Conservation (phyloP, 2,113 vertebrate genomes). For the Leptobrachium leishanense region DNA sequence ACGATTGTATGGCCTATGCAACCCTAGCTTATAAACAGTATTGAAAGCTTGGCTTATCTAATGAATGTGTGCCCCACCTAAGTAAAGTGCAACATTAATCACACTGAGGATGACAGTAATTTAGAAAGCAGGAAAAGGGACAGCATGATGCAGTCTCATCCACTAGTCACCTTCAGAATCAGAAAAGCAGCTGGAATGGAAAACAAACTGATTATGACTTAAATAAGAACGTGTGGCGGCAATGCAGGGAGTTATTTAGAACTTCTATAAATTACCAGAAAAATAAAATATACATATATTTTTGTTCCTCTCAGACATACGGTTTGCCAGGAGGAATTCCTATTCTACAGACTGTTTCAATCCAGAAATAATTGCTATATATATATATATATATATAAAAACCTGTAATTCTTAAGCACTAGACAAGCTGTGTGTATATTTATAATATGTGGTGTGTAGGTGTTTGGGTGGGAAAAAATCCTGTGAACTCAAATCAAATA, state of each 20-base stretch:
- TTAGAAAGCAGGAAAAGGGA: conserved; percentile 34
- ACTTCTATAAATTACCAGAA: neutral
- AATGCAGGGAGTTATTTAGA: neutral
- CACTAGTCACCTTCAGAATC: neutral
- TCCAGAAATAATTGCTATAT: no score
- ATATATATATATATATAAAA: no score
- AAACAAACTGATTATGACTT: conserved; percentile 35
- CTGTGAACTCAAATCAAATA: no score
- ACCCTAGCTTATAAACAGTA: conserved; percentile 27
- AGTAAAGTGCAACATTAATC: conserved; percentile 44
- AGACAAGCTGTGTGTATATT: no score
- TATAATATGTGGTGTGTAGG: no score
- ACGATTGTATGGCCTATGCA: conserved; percentile 11
- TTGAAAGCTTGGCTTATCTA: conserved; percentile 42
- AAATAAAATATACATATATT: neutral
- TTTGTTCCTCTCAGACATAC: neutral
- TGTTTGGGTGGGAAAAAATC: no score
- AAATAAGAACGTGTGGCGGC: conserved; percentile 19
- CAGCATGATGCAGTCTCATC: conserved; percentile 14
- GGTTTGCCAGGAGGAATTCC: neutral
- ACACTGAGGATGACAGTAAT: conserved; percentile 41
- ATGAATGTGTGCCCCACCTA: conserved; percentile 43
- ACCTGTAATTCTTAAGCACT: no score
- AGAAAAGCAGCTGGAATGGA: conserved; percentile 16
- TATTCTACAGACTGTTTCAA: neutral